Evolutionary conservation across 2,113 vertebrate species (phyloP).

Genomic region (Dipodomys ordii): DNA sequence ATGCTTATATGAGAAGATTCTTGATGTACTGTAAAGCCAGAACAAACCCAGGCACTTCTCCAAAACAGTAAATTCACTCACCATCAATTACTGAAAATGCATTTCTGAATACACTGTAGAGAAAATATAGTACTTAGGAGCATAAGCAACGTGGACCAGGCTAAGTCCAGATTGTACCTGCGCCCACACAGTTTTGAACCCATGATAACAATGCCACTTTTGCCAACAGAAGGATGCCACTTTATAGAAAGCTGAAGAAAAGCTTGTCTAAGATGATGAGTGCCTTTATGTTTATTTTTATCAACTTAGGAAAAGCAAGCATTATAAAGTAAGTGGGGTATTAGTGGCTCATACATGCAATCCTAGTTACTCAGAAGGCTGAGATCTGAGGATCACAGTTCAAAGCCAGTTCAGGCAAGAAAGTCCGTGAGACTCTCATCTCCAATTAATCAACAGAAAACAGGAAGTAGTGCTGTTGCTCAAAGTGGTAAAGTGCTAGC

Average conservation of each 20-base stretch:
- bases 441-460: neutral
- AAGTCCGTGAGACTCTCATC: too few species aligned
- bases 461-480: too few species aligned
- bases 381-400: too few species aligned
- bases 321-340: neutral
- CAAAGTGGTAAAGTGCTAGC: too few species aligned
- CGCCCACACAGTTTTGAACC: neutral
- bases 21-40: neutral
- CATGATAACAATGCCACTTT: neutral
- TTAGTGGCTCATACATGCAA: too few species aligned
- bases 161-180: neutral
- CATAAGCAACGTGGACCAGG: neutral
- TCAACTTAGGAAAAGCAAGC: neutral
- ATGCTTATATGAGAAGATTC: neutral
- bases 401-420: too few species aligned
- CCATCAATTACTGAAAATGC: neutral
- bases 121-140: neutral
- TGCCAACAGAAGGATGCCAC: neutral
- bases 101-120: slow-evolving; percentile 8
- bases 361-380: too few species aligned
- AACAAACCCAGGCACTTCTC: neutral
- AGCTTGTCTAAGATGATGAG: neutral
- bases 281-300: neutral
- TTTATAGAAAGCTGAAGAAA: neutral
- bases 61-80: neutral